These are phyloP conservation scores for Mesoclemmys tuberculata DNA, from an alignment of 2,113 vertebrate species.

Conservation along the genomic window DNA sequence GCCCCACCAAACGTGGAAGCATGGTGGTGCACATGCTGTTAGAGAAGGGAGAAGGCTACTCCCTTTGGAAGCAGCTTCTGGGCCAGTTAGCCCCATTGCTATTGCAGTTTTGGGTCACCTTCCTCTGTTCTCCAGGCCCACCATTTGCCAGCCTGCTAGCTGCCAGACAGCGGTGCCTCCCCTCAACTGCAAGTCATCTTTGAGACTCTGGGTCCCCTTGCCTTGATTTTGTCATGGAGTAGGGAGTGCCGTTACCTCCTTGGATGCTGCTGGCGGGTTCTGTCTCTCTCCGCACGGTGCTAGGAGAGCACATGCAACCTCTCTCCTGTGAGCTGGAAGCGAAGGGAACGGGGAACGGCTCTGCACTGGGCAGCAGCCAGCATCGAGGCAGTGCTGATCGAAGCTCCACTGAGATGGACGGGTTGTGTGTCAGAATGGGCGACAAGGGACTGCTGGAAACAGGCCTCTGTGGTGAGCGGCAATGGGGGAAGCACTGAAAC, in stretches of 20 bases:
- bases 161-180: neutral
- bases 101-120: neutral
- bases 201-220: neutral
- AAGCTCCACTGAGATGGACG: too few relatives aligned
- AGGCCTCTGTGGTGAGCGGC: too few relatives aligned
- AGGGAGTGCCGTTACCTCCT: neutral
- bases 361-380: too few relatives aligned
- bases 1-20: neutral
- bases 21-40: neutral
- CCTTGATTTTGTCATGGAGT: neutral
- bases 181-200: neutral
- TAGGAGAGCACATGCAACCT: neutral
- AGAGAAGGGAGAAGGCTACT: neutral
- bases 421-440: too few relatives aligned
- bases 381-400: neutral
- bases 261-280: neutral
- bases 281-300: neutral
- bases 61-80: neutral
- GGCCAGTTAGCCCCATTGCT: neutral
- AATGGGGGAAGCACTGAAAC: neutral
- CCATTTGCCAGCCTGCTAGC: neutral
- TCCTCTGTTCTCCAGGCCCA: neutral
- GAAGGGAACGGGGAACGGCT: neutral
- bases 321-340: neutral
- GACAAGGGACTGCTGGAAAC: too few relatives aligned